Conservation (phyloP, 1,140 invertebrate species). For the Drosophila bocqueti region DNA sequence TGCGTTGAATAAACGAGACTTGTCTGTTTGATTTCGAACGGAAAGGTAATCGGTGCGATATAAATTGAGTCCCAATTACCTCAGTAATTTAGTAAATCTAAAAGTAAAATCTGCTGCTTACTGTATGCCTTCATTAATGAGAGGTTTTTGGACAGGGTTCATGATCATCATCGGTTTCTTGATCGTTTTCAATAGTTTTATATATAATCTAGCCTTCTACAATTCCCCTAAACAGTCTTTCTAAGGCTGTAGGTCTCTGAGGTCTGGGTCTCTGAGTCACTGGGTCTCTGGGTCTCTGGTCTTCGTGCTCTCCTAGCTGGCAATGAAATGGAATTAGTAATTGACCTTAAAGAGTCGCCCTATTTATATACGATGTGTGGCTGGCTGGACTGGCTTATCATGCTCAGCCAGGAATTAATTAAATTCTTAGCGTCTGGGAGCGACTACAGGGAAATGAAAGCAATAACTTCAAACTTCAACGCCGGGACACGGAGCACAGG, state of each 20-base stretch:
- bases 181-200: background rate
- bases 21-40: conserved; percentile 7
- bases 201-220: background rate
- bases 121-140: too few relatives aligned
- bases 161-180: background rate
- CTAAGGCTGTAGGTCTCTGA: background rate
- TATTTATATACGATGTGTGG: conserved; percentile 22
- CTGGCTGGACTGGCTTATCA: conserved; percentile 30
- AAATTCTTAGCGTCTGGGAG: conserved; percentile 73
- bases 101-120: too few relatives aligned
- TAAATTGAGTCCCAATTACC: too few relatives aligned
- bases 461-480: conserved; percentile 79
- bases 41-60: background rate
- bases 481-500: conserved; percentile 22
- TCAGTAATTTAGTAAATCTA: too few relatives aligned
- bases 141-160: too few relatives aligned
- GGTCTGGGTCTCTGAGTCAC: background rate
- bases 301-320: background rate
- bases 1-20: conserved; percentile 2
- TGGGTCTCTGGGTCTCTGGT: background rate
- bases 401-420: conserved; percentile 64
- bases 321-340: conserved; percentile 32
- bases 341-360: conserved; percentile 33
- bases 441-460: conserved; percentile 65
- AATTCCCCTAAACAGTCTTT: background rate